A percentile compares a stretch with the other conserved stretches of the same genome.
These are phyloP conservation scores for Lepidurus packardi DNA, from an alignment of 1,140 invertebrate genomes.

Conservation along the genomic window DNA sequence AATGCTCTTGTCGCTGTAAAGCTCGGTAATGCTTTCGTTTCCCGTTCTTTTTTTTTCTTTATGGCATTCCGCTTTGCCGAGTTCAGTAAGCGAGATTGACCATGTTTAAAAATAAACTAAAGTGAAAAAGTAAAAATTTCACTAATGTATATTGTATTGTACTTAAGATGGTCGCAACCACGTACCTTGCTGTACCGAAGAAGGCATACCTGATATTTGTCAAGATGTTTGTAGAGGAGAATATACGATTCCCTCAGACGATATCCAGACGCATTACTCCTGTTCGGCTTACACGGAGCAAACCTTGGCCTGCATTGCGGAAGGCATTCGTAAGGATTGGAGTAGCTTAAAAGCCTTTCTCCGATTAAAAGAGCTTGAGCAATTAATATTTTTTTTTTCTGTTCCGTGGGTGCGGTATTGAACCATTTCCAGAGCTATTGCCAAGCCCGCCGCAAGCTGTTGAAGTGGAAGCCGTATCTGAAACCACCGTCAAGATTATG, in stretches of 20 bases:
- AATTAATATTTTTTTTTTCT: constrained; percentile 29
- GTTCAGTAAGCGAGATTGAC: no score
- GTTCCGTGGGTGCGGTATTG: constrained; percentile 28
- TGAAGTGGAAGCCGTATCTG: constrained; percentile 61
- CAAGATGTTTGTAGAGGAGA: constrained; percentile 77
- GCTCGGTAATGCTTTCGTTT: no score
- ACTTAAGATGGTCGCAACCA: constrained; percentile 67
- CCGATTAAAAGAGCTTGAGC: background rate
- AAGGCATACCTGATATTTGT: constrained; percentile 72
- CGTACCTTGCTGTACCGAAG: constrained; percentile 71
- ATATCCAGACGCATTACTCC: constrained; percentile 72
- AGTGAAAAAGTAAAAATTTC: no score
- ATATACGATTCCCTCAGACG: constrained; percentile 73
- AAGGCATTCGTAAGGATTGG: constrained; percentile 60
- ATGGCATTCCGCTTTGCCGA: no score
- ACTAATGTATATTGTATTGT: background rate
- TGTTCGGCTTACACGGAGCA: constrained; percentile 74
- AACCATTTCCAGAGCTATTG: constrained; percentile 54
- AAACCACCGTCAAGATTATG: constrained; percentile 60
- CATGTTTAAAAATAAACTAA: no score
- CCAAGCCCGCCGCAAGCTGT: constrained; percentile 64
- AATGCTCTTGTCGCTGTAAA: background rate
- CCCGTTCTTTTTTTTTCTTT: no score
- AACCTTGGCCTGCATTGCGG: constrained; percentile 70
- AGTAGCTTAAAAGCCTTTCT: background rate